These are phyloP conservation scores for Otolemur crassicaudatus DNA, from an alignment of 2,797 vertebrate species.

Conservation along the genomic window DNA sequence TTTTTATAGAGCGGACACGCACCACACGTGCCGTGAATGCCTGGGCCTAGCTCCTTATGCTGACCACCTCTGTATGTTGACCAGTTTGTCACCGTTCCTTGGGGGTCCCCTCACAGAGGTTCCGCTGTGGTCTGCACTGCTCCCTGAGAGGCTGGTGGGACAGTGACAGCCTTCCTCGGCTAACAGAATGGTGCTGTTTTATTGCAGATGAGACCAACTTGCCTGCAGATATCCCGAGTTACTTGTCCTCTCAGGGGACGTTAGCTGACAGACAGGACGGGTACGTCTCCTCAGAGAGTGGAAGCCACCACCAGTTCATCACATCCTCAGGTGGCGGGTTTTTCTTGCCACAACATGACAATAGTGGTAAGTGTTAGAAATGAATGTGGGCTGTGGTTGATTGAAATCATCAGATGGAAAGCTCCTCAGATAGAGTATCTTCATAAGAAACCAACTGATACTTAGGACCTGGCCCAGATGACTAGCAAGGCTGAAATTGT, in stretches of 20 bases:
- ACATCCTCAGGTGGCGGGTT: constrained; percentile 92
- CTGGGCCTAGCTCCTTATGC: too few relatives aligned
- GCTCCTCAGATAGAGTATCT: background rate
- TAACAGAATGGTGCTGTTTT: constrained; percentile 33
- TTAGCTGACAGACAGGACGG: constrained; percentile 96
- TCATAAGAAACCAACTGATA: background rate
- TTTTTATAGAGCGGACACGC: too few relatives aligned
- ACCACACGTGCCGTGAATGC: too few relatives aligned
- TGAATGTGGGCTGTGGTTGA: background rate
- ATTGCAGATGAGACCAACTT: constrained; percentile 96
- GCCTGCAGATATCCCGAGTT: constrained; percentile 97
- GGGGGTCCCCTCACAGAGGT: too few relatives aligned
- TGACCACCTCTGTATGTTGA: too few relatives aligned
- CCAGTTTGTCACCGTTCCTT: too few relatives aligned
- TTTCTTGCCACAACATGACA: constrained; percentile 94
- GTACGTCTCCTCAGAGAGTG: constrained; percentile 94
- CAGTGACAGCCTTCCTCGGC: rapidly evolving
- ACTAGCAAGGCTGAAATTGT: background rate
- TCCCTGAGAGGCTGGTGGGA: rapidly evolving
- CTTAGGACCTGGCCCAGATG: background rate
- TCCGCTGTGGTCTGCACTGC: rapidly evolving
- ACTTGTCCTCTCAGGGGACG: constrained; percentile 97
- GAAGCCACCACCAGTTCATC: constrained; percentile 95
- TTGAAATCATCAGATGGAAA: background rate
- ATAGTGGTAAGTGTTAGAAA: constrained; percentile 89